Conservation (phyloP, 1,140 invertebrate species). For the Atta cephalotes region DNA sequence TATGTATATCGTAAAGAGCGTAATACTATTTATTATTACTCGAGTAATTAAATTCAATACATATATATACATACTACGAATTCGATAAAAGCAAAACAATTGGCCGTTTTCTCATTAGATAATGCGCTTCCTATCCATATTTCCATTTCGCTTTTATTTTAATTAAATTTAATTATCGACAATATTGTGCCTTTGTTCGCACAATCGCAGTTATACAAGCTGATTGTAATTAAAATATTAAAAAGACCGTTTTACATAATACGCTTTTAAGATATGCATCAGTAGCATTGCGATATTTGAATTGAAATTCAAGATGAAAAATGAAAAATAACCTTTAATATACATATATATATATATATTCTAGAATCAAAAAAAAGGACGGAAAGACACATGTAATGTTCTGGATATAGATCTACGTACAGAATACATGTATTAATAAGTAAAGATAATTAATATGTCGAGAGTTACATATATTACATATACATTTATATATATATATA, state of each 20-base stretch:
- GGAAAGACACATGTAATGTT: not conserved
- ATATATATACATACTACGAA: not conserved
- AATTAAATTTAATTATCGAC: slow-evolving; percentile 31
- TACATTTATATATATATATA: not conserved
- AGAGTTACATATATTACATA: no score
- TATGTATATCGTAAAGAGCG: not conserved
- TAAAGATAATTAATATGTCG: no score
- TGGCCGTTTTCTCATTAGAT: not conserved
- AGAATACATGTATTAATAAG: no score
- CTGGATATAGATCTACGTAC: slow-evolving; percentile 35
- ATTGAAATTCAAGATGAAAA: not conserved
- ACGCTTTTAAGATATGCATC: not conserved
- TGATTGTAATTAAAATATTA: slow-evolving; percentile 44
- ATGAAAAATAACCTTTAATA: not conserved
- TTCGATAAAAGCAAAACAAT: slow-evolving; percentile 2
- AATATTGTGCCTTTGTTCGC: slow-evolving; percentile 53
- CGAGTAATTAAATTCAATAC: not conserved
- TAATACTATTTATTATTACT: slow-evolving; percentile 31
- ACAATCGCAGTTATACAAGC: slow-evolving; percentile 41
- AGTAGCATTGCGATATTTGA: not conserved
- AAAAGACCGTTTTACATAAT: slow-evolving; percentile 20
- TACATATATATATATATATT: not conserved
- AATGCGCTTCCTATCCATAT: not conserved
- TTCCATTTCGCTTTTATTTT: slow-evolving; percentile 12
- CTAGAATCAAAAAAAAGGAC: not conserved